phyloP scores from a whole-genome alignment of 2,888 invertebrate species.

The Stictocephala bisonia region DNA sequence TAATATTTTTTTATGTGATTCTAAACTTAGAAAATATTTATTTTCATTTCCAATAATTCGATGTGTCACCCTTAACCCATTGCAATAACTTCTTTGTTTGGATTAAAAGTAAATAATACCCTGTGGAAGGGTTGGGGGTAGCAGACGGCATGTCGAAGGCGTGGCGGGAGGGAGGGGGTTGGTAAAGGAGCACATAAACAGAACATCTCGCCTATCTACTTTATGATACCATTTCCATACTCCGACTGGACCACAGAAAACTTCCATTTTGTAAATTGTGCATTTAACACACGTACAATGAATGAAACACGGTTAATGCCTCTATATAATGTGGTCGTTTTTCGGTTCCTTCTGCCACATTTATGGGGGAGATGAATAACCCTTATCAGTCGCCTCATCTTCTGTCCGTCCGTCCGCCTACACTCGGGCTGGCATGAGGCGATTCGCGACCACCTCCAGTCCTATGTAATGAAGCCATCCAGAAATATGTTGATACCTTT shows the following conservation, averaged over 20 bases:
- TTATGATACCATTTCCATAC: conserved; percentile 40
- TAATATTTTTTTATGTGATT: too few species aligned
- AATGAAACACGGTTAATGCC: conserved; percentile 34
- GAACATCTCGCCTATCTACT: conserved; percentile 30
- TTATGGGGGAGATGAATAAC: background rate
- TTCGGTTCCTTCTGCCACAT: background rate
- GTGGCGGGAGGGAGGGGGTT: background rate
- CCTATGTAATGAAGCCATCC: conserved; percentile 29
- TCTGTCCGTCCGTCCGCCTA: background rate
- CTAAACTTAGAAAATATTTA: too few species aligned
- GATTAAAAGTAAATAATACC: conserved; percentile 31
- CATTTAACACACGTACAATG: conserved; percentile 34
- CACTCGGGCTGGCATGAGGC: too few species aligned
- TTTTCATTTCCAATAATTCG: too few species aligned
- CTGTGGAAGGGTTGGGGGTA: background rate
- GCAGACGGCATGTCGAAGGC: background rate
- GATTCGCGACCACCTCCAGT: background rate
- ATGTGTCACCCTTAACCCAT: conserved; percentile 25
- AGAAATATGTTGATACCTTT: conserved; percentile 25
- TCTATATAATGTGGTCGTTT: conserved; percentile 25
- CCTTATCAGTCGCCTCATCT: background rate
- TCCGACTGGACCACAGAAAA: conserved; percentile 38
- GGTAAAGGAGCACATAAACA: conserved; percentile 38
- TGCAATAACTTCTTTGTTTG: conserved; percentile 27
- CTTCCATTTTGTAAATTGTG: conserved; percentile 37